These are phyloP conservation scores for Mola mola DNA, from an alignment of 2,113 vertebrate species.

Conservation along the genomic window DNA sequence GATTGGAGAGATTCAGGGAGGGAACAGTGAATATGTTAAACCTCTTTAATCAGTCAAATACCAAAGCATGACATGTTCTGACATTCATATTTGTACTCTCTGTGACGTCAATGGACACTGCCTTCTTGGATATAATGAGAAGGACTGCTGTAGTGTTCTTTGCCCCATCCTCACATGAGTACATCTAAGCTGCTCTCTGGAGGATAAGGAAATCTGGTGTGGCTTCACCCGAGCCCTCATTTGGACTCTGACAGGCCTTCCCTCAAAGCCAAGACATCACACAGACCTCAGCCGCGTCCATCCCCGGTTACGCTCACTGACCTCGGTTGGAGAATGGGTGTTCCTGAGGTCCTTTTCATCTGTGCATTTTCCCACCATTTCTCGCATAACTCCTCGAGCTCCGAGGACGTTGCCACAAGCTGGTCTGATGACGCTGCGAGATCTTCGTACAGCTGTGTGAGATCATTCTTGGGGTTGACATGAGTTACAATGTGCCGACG, in stretches of 20 bases:
- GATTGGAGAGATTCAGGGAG: no score
- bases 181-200: constrained; percentile 15
- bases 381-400: constrained; percentile 15
- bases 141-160: no score
- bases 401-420: constrained; percentile 6
- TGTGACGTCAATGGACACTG: no score
- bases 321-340: constrained; percentile 54
- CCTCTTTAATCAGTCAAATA: constrained; percentile 23
- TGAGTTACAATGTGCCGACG: neutral
- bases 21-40: constrained; percentile 16
- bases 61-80: neutral
- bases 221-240: constrained; percentile 39
- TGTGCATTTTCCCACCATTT: constrained; percentile 61
- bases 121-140: no score
- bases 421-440: neutral
- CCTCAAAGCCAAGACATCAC: constrained; percentile 49
- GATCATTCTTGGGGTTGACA: neutral
- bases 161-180: neutral
- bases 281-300: constrained; percentile 62
- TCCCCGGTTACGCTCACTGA: constrained; percentile 29
- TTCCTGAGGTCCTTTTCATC: constrained; percentile 71
- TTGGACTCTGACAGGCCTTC: constrained; percentile 21
- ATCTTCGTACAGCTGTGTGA: neutral
- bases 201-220: constrained; percentile 30
- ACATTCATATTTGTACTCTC: no score